phyloP scores from a whole-genome alignment of 2,888 invertebrate genomes.

The Protonemura montana region DNA sequence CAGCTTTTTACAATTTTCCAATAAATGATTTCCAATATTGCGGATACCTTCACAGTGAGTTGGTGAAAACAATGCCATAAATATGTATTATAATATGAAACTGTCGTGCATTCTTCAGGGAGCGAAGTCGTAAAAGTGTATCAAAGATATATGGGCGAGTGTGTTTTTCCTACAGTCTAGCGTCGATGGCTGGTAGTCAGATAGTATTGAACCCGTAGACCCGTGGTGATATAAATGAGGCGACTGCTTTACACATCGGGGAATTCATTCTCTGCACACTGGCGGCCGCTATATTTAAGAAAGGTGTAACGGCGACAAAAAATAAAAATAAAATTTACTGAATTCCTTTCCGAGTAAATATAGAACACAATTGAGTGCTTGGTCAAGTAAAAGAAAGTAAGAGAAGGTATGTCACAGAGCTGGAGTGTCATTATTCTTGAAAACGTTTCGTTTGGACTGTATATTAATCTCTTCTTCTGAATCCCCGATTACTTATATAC shows the following conservation, averaged over 20 bases:
- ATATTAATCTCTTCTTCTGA: background rate
- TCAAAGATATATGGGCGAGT: background rate
- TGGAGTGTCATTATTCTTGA: background rate
- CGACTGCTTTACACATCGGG: background rate
- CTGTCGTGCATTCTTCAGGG: background rate
- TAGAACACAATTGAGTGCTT: background rate
- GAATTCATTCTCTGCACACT: background rate
- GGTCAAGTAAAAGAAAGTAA: background rate
- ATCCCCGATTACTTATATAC: too few species aligned
- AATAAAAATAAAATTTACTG: background rate
- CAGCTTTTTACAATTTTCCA: background rate
- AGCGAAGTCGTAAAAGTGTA: background rate
- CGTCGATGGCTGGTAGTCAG: background rate
- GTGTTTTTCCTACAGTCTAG: background rate
- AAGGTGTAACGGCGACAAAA: background rate
- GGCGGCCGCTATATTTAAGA: background rate
- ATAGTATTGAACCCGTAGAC: too few species aligned
- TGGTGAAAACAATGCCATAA: background rate
- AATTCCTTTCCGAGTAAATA: background rate
- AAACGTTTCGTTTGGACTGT: background rate
- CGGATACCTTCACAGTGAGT: background rate
- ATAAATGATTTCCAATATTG: constrained; percentile 9
- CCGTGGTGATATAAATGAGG: background rate
- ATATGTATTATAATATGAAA: constrained; percentile 2
- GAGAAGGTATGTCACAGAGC: too few species aligned